Conservation (phyloP, 2,888 invertebrate genomes). For the Masnerella sp. region DNA sequence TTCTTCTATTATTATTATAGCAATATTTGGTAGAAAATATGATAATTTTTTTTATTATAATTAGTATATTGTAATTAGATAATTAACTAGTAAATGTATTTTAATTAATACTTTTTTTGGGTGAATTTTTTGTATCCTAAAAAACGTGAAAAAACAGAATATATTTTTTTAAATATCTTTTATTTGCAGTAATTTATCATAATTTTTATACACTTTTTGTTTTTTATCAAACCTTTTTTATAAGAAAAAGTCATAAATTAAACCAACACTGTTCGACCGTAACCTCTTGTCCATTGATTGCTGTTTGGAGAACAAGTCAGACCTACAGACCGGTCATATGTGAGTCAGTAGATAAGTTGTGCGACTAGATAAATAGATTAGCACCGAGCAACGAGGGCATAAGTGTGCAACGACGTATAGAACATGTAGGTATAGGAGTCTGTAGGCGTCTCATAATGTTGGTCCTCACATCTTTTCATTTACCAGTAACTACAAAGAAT, state of each 20-base stretch:
- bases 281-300: neutral
- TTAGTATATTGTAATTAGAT: no score
- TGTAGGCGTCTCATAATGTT: conserved; percentile 45
- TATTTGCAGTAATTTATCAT: no score
- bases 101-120: no score
- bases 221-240: no score
- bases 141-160: no score
- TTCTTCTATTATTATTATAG: no score
- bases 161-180: no score
- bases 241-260: neutral
- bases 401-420: conserved; percentile 50
- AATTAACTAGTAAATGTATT: no score
- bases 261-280: neutral
- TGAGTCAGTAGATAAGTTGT: conserved; percentile 73
- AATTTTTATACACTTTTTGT: no score
- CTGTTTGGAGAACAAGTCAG: conserved; percentile 4
- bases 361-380: conserved; percentile 74
- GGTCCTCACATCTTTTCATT: conserved; percentile 40
- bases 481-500: conserved; percentile 29
- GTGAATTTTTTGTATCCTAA: no score
- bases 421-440: conserved; percentile 61
- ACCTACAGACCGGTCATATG: conserved; percentile 36
- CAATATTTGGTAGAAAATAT: no score
- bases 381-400: conserved; percentile 66
- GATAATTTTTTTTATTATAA: no score